A percentile compares a stretch with the other conserved stretches of the same genome.
These are phyloP conservation scores for Pygoscelis antarcticus DNA, from an alignment of 2,113 vertebrate genomes.

Conservation along the genomic window DNA sequence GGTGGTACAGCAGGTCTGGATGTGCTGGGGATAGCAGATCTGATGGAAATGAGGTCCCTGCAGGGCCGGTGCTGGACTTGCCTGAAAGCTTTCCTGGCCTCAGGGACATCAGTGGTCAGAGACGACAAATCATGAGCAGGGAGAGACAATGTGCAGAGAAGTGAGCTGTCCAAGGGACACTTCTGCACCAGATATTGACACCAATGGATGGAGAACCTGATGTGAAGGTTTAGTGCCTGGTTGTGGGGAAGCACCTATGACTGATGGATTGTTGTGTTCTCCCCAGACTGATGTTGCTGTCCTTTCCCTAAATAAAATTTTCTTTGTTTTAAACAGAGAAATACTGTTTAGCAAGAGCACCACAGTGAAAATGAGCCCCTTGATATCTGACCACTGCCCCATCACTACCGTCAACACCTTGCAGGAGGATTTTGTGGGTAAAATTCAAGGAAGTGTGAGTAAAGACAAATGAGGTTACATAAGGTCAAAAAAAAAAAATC, in stretches of 20 bases:
- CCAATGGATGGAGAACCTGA: background rate
- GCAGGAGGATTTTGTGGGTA: background rate
- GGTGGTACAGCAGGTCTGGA: background rate
- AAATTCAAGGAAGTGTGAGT: background rate
- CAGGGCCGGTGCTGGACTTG: accelerated
- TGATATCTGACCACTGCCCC: background rate
- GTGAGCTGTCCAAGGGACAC: background rate
- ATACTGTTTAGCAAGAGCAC: background rate
- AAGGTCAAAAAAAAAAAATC: background rate
- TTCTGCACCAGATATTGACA: background rate
- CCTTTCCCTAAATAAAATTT: background rate
- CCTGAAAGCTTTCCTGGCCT: background rate
- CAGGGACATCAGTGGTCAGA: background rate
- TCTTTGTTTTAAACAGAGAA: background rate
- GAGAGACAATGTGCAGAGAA: background rate
- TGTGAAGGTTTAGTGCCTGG: background rate
- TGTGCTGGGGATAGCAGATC: background rate
- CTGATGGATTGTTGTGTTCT: background rate
- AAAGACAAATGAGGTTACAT: background rate
- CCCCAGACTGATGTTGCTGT: background rate
- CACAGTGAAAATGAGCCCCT: accelerated
- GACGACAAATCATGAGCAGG: background rate
- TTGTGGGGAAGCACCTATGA: background rate
- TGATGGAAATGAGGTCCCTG: background rate
- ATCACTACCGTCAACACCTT: background rate